Conservation (phyloP, 2,888 invertebrate genomes). For the Cephus rjabovi region DNA sequence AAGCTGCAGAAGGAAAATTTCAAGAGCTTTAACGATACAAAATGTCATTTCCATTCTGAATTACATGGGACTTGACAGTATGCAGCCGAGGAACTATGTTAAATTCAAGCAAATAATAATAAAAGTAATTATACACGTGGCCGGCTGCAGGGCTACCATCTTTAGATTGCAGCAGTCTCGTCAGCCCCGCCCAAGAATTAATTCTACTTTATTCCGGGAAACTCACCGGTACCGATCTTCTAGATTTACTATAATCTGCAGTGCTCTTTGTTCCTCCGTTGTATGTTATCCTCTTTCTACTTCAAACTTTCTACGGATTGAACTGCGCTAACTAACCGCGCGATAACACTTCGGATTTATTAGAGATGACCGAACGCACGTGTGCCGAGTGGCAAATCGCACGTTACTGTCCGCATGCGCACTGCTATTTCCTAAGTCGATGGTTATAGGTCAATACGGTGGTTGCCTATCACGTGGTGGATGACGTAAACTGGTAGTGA, state of each 20-base stretch:
- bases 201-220: conserved; percentile 13
- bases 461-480: conserved; percentile 1
- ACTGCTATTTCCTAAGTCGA: background rate
- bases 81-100: background rate
- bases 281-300: background rate
- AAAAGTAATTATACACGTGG: conserved; percentile 29
- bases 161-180: conserved; percentile 8
- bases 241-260: background rate
- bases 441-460: background rate
- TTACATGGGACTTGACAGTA: background rate
- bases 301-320: background rate
- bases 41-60: background rate
- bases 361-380: conserved; percentile 14
- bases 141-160: conserved; percentile 23
- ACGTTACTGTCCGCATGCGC: conserved; percentile 7
- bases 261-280: background rate
- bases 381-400: conserved; percentile 18
- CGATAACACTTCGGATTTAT: background rate
- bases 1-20: background rate
- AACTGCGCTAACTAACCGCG: background rate
- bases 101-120: conserved; percentile 9
- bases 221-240: conserved; percentile 25
- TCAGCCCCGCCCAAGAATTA: conserved; percentile 19
- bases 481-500: background rate
- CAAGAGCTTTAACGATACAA: background rate